Conservation (phyloP, 2,797 vertebrate species). For the Steatocranus sp. region DNA sequence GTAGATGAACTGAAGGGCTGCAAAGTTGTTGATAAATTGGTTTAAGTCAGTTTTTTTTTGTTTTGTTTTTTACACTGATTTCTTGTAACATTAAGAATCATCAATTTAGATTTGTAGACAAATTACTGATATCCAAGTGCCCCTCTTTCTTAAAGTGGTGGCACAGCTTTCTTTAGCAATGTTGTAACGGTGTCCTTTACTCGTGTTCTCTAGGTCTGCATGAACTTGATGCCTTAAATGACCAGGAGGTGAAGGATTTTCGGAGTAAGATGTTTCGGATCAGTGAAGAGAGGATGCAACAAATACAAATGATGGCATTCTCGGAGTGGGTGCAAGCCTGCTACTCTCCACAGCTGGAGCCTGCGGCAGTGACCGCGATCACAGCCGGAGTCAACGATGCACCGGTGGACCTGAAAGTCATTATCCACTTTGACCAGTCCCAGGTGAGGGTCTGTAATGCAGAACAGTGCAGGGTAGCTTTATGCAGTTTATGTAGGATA, state of each 20-base stretch:
- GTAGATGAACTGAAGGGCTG: not conserved
- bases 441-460: constrained; percentile 75
- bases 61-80: not conserved
- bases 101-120: not conserved
- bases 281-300: constrained; percentile 90
- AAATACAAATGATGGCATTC: constrained; percentile 84
- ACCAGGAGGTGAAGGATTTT: constrained; percentile 97
- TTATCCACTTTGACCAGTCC: constrained; percentile 90
- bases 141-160: not conserved
- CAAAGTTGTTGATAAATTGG: not conserved
- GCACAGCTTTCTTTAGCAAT: not conserved
- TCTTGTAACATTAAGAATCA: not conserved
- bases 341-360: constrained; percentile 88
- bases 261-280: constrained; percentile 89
- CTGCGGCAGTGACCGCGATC: constrained; percentile 18
- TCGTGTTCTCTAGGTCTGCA: constrained; percentile 81
- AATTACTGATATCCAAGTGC: not conserved
- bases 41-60: not conserved
- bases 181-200: not conserved
- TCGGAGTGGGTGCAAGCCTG: constrained; percentile 90
- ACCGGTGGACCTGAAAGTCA: constrained; percentile 85
- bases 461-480: fast-evolving
- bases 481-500: not conserved
- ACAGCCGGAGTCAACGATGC: constrained; percentile 80
- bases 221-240: constrained; percentile 89